Conservation (phyloP, 2,797 vertebrate genomes). For the Eptatretus atami region DNA sequence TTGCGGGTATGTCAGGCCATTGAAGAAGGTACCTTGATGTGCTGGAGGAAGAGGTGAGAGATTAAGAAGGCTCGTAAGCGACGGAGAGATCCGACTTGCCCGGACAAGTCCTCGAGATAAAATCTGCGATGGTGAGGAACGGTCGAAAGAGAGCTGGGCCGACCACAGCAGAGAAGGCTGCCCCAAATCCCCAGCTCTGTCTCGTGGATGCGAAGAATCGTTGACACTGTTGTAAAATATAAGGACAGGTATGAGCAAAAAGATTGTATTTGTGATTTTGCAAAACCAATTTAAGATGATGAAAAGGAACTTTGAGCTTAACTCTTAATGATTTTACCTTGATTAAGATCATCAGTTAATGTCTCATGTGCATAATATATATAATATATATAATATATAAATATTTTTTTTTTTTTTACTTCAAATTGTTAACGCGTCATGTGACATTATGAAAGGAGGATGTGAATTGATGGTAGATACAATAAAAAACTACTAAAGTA, state of each 20-base stretch:
- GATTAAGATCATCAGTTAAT: no score
- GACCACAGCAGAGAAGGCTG: constrained; percentile 66
- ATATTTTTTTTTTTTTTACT: no score
- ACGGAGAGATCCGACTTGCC: constrained; percentile 60
- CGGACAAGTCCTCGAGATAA: constrained; percentile 1
- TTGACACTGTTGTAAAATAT: constrained; percentile 91
- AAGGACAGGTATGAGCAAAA: constrained; percentile 31
- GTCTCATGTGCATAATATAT: no score
- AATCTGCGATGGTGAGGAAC: constrained; percentile 42
- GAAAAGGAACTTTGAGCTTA: no score
- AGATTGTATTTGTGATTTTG: background rate
- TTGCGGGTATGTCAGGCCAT: constrained; percentile 28
- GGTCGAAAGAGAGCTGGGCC: constrained; percentile 65
- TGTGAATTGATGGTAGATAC: no score
- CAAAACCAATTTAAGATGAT: no score
- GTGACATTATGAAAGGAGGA: no score
- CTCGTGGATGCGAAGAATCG: constrained; percentile 84
- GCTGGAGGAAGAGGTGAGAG: constrained; percentile 87
- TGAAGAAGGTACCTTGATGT: constrained; percentile 86
- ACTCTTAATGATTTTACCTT: no score
- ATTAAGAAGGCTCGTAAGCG: constrained; percentile 64
- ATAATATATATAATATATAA: no score
- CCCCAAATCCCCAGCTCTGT: constrained; percentile 65
- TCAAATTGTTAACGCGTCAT: no score
- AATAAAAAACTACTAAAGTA: no score